Evolutionary conservation across 2,888 invertebrate genomes (phyloP).

Genomic region (Leucozona laternaria): DNA sequence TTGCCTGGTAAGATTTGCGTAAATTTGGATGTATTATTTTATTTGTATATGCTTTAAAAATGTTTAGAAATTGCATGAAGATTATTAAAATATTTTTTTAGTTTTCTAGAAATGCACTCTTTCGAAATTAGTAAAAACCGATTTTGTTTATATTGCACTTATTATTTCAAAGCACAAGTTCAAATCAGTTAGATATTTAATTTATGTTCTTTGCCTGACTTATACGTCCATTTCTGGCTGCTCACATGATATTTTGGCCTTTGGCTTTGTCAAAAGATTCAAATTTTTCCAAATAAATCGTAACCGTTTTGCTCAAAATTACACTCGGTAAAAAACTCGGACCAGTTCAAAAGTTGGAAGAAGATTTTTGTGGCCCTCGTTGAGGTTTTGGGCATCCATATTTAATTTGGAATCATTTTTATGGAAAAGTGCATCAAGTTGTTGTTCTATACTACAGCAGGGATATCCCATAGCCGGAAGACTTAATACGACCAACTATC

Average conservation of each 20-base stretch:
- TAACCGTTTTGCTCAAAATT: background rate
- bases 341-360: background rate
- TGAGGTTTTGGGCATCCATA: too few species aligned
- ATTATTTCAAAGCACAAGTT: background rate
- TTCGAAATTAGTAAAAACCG: background rate
- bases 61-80: background rate
- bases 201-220: background rate
- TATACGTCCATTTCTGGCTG: background rate
- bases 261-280: background rate
- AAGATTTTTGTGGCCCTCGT: background rate
- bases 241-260: background rate
- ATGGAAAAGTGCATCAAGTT: background rate
- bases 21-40: constrained; percentile 51
- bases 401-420: background rate
- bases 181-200: background rate
- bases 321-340: background rate
- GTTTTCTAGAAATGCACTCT: background rate
- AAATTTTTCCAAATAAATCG: background rate
- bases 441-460: background rate
- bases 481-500: background rate
- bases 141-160: background rate
- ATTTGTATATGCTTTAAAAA: constrained; percentile 14
- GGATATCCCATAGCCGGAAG: background rate
- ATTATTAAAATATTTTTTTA: background rate
- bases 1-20: constrained; percentile 82